Evolutionary conservation across 2,888 invertebrate species (phyloP), one percentile per base, ranked within the genome.

Genomic region (Patella pellucida): DNA sequence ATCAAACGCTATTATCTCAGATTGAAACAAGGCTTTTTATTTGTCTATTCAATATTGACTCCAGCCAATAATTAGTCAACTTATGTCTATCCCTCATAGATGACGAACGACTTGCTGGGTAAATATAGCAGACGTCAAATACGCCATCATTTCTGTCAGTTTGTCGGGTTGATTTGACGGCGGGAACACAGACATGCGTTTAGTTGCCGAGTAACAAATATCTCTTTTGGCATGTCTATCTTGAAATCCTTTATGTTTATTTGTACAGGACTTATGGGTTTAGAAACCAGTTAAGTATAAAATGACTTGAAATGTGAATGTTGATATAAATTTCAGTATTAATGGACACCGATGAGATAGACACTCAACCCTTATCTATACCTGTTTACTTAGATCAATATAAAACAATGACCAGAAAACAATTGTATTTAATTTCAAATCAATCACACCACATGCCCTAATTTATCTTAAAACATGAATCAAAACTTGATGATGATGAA

Each of bases 111-210:
- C 9, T 62, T 62, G 62, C 11, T 62, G 15, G 41, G 62, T 62
- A 62, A 62, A 62, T 62, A 62, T 23, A 62, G 19, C 62, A 62
- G 23, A 62, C 62, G 62, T 62, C 62, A 62, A 62, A 62, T 62
- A 41, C 23, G 62, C 23, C 62, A 62, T 62, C 23, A 62, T 62
- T 62, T 62, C 19, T 62, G 62, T 62, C 62, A 62, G 23, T 62
- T 62, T 62, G 41, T 41, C 41, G 41, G 41, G 41, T 41, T 41
- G 41, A 9, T 41, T 41, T 41, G 41, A 41, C 1, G 41, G 41
- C 41, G 41, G 41, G 9, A 41, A 41, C 9, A 41, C 7, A 41
- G 9, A 41, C 41, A 41, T 9, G 41, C 41, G 41, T 41, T 41
- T 41, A 41, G 41, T 41, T 16, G 16, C 41, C 41, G 41, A 41